phyloP scores from a whole-genome alignment of 2,113 vertebrate species.

The Phyllopteryx taeniolatus region DNA sequence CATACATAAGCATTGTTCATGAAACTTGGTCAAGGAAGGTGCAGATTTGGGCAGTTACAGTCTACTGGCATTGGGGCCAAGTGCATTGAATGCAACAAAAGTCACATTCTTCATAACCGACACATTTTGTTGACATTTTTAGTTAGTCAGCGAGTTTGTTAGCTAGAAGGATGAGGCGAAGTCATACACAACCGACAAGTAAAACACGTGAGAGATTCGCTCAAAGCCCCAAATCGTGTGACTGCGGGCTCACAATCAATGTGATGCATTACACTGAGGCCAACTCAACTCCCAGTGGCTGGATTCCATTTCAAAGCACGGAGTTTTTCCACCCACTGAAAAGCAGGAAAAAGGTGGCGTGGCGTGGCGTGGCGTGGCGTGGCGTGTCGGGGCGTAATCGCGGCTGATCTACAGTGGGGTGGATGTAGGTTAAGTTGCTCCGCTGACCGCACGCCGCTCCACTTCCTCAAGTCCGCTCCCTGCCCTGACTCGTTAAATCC shows the following conservation, averaged over 20 bases:
- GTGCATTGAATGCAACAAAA: no score
- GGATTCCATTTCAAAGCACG: conserved; percentile 60
- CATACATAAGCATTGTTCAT: no score
- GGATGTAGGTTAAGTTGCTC: conserved; percentile 68
- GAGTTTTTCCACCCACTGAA: conserved; percentile 35
- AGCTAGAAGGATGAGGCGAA: no score
- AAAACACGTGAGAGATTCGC: conserved; percentile 7
- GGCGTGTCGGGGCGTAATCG: conserved; percentile 46
- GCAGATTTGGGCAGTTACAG: no score
- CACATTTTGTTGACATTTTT: no score
- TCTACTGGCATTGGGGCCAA: no score
- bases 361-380: conserved; percentile 29
- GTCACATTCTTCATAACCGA: no score
- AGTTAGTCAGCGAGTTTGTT: no score
- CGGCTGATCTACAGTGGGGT: conserved; percentile 61
- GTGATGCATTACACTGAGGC: conserved; percentile 51
- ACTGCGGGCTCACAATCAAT: conserved; percentile 52
- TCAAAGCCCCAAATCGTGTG: conserved; percentile 55
- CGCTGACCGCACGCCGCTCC: conserved; percentile 39
- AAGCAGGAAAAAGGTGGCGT: conserved; percentile 46
- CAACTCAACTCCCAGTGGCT: conserved; percentile 47
- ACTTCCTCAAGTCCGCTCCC: conserved; percentile 58
- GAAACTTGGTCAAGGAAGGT: no score
- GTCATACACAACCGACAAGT: not conserved
- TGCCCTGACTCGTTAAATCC: conserved; percentile 76